Evolutionary conservation across 2,888 invertebrate species (phyloP).

Genomic region (Synanthedon tipuliformis): DNA sequence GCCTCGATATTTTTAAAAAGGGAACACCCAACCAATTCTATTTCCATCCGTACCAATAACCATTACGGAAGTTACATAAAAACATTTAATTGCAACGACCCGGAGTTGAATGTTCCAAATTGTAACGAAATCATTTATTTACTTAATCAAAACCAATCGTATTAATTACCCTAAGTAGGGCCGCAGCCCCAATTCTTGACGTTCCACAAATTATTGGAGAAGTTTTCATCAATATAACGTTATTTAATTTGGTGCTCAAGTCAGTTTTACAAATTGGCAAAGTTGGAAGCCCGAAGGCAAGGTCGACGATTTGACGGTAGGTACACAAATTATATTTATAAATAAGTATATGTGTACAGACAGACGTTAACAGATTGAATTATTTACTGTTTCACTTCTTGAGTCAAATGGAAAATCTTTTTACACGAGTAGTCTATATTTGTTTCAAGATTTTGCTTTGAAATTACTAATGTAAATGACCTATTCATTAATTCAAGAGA

Average conservation of each 20-base stretch:
- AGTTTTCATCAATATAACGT: constrained; percentile 32
- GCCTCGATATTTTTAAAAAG: too few species aligned
- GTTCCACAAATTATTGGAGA: constrained; percentile 34
- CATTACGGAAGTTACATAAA: constrained; percentile 23
- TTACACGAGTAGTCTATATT: too few species aligned
- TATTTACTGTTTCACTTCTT: too few species aligned
- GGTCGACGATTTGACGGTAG: constrained; percentile 8
- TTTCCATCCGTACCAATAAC: constrained; percentile 3
- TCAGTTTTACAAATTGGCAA: constrained; percentile 25
- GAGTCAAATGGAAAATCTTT: too few species aligned
- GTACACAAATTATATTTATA: too few species aligned
- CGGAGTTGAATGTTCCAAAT: constrained; percentile 27
- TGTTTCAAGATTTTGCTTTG: too few species aligned
- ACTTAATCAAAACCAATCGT: constrained; percentile 43
- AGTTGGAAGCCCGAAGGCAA: constrained; percentile 15
- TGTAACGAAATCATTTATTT: constrained; percentile 41
- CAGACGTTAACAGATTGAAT: too few species aligned
- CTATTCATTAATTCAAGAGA: too few species aligned
- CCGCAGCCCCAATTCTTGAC: constrained; percentile 19
- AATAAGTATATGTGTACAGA: too few species aligned
- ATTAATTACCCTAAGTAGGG: constrained; percentile 28
- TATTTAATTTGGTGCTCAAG: constrained; percentile 26
- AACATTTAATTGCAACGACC: constrained; percentile 17
- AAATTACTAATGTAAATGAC: too few species aligned
- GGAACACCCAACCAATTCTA: background rate